Base-by-base conservation (phyloP, 2,888 invertebrate genomes). In the Branchipolynoe longqiensis region DNA sequence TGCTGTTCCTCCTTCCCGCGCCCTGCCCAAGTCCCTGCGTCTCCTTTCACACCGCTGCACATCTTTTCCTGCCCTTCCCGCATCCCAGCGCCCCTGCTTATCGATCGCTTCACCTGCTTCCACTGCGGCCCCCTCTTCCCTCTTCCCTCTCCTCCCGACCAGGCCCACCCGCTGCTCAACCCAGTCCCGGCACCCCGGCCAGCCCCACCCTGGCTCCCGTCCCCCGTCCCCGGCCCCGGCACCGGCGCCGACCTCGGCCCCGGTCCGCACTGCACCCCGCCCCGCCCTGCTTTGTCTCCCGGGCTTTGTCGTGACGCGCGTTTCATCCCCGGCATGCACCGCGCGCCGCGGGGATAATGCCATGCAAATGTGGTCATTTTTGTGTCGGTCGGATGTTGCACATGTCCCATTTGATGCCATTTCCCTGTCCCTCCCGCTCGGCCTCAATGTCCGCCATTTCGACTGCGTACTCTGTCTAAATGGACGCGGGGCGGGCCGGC, bases 401-500 rank as follows among this genome's bases (percentile, higher is more conserved):
- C 78, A 78, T 78, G 78, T 78, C 78, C 78, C 41, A 78, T 78
- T 54, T 48, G 78, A 78, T 78, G 78, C 78, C 48, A 78, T 78
- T 78, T 78, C 78, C 78, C 54, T 78, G 78, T 78, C 78, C 78
- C 28, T 2, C 31, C 48, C 41, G 41, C 28, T 41, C 25, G 12
- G 48, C 74, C 74, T 40, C 74, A 74, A 69, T 69, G 41, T 40
- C 48, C 48, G 22, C 48, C 78, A 48, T 78, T 18, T 25, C 28
- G 48, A 31, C 62, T 3, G 62, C 62, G 73, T 38, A 73, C 73
- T 73, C 38, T 73, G 78, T 78, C 48, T 48, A 78, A 48, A 78
- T 78, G 78, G 78, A 78, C 28, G 41, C 14, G 6, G 54, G 41
- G 48, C n/a, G 41, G 33, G 40, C 6, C 14, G 78, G 12, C 22